Conservation (phyloP, 2,113 vertebrate species). For the Eulemur macaco region DNA sequence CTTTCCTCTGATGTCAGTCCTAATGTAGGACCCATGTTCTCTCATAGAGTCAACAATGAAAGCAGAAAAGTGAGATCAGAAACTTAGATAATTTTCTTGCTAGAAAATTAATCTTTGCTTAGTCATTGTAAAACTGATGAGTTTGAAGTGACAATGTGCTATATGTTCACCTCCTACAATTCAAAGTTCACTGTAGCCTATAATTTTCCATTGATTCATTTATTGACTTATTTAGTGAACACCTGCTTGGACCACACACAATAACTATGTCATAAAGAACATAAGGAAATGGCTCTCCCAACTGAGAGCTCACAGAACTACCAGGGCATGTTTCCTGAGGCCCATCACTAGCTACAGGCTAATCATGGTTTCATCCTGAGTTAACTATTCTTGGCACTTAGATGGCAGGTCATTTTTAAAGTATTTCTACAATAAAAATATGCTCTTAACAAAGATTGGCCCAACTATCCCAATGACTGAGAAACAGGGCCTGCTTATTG, state of each 20-base stretch:
- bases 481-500: not conserved
- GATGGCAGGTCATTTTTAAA: constrained; percentile 13
- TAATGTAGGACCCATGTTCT: not conserved
- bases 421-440: not conserved
- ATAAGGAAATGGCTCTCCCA: not conserved
- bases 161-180: not conserved
- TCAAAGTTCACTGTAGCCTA: not conserved
- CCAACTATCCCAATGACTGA: not conserved
- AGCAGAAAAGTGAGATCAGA: not conserved
- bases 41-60: not conserved
- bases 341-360: not conserved
- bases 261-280: not conserved
- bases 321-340: not conserved
- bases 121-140: not conserved
- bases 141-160: not conserved
- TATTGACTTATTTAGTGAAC: not conserved
- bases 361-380: not conserved
- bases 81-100: not conserved
- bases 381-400: not conserved
- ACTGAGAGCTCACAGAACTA: not conserved
- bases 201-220: not conserved
- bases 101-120: not conserved
- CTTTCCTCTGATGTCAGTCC: constrained; percentile 53
- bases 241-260: not conserved
- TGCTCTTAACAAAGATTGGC: not conserved